These are phyloP conservation scores for Hafferia zeledoni DNA, from an alignment of 2,797 vertebrate species.

Conservation along the genomic window DNA sequence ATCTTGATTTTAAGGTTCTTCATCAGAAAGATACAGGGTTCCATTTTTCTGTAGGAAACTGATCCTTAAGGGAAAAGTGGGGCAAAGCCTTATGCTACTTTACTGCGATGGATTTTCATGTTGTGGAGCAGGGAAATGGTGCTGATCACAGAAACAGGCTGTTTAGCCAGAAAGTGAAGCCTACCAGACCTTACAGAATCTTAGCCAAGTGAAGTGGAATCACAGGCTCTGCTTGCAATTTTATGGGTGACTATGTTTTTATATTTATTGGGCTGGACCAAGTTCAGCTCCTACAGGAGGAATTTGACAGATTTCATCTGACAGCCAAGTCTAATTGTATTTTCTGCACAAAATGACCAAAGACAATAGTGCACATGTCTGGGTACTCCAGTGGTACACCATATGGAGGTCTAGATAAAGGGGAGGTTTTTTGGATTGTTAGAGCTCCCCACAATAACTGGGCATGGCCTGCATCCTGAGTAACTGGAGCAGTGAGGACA, in stretches of 20 bases:
- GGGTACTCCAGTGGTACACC: constrained; percentile 45
- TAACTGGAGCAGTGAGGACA: constrained; percentile 4
- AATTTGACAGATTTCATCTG: constrained; percentile 74
- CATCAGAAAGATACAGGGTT: not conserved
- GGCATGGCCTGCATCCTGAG: constrained; percentile 12
- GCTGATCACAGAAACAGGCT: constrained; percentile 64
- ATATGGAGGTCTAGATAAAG: constrained; percentile 68
- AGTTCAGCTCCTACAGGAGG: constrained; percentile 61
- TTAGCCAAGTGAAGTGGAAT: constrained; percentile 33
- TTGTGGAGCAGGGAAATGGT: constrained; percentile 46
- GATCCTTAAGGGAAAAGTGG: constrained; percentile 47
- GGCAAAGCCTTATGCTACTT: constrained; percentile 68
- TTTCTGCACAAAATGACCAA: constrained; percentile 70
- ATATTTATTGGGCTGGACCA: constrained; percentile 70
- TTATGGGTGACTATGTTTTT: constrained; percentile 56
- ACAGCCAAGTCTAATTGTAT: constrained; percentile 76
- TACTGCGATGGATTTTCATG: not conserved
- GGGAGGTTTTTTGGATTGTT: not conserved
- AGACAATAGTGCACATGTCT: constrained; percentile 64
- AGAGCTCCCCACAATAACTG: constrained; percentile 43
- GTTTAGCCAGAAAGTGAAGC: constrained; percentile 44
- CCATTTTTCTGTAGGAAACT: constrained; percentile 29
- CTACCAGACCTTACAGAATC: constrained; percentile 57
- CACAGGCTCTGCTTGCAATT: constrained; percentile 33
- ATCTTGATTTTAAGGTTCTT: constrained; percentile 27